These are phyloP conservation scores for Tapirus indicus DNA, from an alignment of 2,797 vertebrate genomes.

Conservation along the genomic window DNA sequence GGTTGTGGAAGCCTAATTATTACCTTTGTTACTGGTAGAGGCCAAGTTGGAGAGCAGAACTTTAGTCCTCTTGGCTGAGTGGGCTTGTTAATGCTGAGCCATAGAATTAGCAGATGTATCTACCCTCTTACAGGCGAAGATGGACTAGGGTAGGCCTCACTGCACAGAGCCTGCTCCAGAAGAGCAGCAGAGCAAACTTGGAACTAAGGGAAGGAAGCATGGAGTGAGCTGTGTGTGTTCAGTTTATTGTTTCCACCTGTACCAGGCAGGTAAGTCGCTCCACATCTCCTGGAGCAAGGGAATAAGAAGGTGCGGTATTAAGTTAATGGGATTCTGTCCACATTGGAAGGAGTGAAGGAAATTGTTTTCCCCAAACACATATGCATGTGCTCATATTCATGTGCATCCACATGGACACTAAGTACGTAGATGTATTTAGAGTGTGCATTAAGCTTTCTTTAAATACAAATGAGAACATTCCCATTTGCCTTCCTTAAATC, in stretches of 20 bases:
- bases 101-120: neutral
- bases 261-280: neutral
- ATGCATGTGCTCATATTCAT: neutral
- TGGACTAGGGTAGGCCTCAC: neutral
- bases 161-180: neutral
- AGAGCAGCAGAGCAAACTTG: neutral
- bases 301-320: neutral
- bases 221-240: neutral
- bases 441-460: neutral
- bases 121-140: neutral
- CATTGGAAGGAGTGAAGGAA: neutral
- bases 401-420: neutral
- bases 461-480: neutral
- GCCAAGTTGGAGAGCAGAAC: neutral
- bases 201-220: too few relatives aligned
- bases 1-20: neutral
- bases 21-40: neutral
- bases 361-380: neutral
- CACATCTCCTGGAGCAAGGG: neutral
- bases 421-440: neutral
- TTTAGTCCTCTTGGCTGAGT: neutral
- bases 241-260: neutral
- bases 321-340: neutral
- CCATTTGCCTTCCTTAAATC: neutral
- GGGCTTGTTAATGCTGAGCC: neutral